These are phyloP conservation scores for Macrophya annulata DNA, from an alignment of 2,888 invertebrate species.

Conservation along the genomic window DNA sequence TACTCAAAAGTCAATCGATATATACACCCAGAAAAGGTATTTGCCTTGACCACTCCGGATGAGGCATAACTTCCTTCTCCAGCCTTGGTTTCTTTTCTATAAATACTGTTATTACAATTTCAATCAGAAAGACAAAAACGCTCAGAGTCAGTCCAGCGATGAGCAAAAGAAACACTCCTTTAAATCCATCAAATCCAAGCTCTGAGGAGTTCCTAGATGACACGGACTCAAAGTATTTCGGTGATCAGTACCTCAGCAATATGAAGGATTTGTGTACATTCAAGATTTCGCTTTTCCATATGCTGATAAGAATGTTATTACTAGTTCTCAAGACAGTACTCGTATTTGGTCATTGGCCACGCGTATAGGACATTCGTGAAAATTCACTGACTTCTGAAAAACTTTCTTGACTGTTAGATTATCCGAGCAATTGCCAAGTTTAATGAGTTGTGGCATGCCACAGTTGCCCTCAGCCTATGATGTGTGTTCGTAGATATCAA, in stretches of 20 bases:
- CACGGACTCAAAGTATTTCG: background rate
- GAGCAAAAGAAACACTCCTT: background rate
- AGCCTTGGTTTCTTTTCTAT: background rate
- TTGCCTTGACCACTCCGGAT: background rate
- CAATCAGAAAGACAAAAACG: background rate
- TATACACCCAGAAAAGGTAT: background rate
- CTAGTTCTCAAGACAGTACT: background rate
- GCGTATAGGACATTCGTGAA: constrained; percentile 19
- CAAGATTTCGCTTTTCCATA: constrained; percentile 28
- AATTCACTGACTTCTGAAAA: constrained; percentile 1
- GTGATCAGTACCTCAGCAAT: background rate
- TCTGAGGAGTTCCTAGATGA: background rate
- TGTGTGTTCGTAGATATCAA: constrained; percentile 21
- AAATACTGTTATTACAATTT: background rate
- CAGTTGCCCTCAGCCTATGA: constrained; percentile 12
- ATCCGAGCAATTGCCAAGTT: constrained; percentile 15
- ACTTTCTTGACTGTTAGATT: background rate
- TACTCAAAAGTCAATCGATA: background rate
- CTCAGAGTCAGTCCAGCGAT: background rate
- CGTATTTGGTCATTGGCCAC: background rate
- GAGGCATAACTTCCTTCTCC: background rate
- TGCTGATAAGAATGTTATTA: background rate
- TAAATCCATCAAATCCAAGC: constrained; percentile 11
- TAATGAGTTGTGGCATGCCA: constrained; percentile 5
- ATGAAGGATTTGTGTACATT: background rate